Conservation (phyloP, 2,888 invertebrate species). For the Drosophila monieri region DNA sequence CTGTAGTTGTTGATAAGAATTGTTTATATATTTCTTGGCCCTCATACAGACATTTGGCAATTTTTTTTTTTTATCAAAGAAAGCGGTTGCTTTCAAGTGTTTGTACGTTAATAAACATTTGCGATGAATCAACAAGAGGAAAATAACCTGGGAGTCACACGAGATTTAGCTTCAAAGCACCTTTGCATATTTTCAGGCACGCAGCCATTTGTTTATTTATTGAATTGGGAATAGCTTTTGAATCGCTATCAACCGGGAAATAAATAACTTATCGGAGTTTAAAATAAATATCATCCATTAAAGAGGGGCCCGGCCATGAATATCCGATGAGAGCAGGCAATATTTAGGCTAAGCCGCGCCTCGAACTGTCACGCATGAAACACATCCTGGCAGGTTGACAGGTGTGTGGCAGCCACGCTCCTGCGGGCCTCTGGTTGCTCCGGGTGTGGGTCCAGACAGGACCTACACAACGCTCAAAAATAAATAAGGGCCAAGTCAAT, state of each 20-base stretch:
- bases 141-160: slow-evolving; percentile 7
- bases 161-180: background rate
- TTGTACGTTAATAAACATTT: background rate
- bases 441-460: slow-evolving; percentile 13
- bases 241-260: background rate
- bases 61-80: slow-evolving; percentile 34
- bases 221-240: background rate
- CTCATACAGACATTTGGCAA: slow-evolving; percentile 6
- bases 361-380: slow-evolving; percentile 36
- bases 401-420: slow-evolving; percentile 47
- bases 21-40: slow-evolving; percentile 27
- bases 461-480: slow-evolving; percentile 33
- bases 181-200: slow-evolving; percentile 44
- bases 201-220: background rate
- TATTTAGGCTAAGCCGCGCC: slow-evolving; percentile 52
- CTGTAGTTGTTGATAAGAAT: slow-evolving; percentile 28
- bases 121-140: slow-evolving; percentile 48
- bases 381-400: slow-evolving; percentile 32
- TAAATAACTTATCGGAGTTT: slow-evolving; percentile 22
- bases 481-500: slow-evolving; percentile 58
- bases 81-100: slow-evolving; percentile 39
- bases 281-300: slow-evolving; percentile 21
- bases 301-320: slow-evolving; percentile 11
- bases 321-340: slow-evolving; percentile 51
- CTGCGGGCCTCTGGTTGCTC: slow-evolving; percentile 5